phyloP scores from a whole-genome alignment of 2,113 vertebrate species.

The Tricholaema leucomelas region DNA sequence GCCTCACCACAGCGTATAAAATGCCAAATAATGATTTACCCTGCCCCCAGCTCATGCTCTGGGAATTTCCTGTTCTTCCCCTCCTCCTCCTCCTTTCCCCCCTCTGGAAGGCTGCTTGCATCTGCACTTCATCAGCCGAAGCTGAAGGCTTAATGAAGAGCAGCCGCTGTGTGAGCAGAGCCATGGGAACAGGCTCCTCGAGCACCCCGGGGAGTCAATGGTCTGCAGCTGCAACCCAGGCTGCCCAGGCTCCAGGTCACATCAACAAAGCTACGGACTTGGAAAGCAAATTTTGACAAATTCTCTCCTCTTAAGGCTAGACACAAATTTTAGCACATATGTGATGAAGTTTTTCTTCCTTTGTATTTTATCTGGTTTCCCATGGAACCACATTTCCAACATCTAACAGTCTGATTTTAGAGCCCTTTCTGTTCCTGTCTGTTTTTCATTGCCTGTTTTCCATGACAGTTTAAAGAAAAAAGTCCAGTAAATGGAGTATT shows the following conservation, averaged over 20 bases:
- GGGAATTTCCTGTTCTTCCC: conserved; percentile 66
- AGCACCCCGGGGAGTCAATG: fast-evolving
- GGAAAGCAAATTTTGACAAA: fast-evolving
- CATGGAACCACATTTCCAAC: neutral
- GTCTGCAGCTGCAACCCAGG: neutral
- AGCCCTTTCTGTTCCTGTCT: neutral
- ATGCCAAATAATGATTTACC: conserved; percentile 19
- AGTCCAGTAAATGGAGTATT: neutral
- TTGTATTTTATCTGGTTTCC: neutral
- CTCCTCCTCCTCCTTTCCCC: neutral
- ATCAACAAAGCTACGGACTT: fast-evolving
- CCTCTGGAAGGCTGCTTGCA: conserved; percentile 26
- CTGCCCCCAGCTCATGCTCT: neutral
- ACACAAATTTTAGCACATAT: neutral
- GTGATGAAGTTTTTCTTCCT: neutral
- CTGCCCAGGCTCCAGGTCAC: neutral
- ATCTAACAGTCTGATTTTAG: neutral
- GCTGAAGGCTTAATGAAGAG: neutral
- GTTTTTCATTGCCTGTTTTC: neutral
- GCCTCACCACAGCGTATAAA: neutral
- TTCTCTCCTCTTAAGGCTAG: neutral
- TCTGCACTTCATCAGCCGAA: conserved; percentile 62
- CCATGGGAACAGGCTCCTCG: neutral
- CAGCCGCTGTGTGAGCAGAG: neutral
- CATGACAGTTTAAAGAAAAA: neutral